A percentile compares a stretch with the other conserved stretches of the same genome.
These are phyloP conservation scores for Enteromius unitaeniatus DNA, from an alignment of 2,797 vertebrate species.

Conservation along the genomic window DNA sequence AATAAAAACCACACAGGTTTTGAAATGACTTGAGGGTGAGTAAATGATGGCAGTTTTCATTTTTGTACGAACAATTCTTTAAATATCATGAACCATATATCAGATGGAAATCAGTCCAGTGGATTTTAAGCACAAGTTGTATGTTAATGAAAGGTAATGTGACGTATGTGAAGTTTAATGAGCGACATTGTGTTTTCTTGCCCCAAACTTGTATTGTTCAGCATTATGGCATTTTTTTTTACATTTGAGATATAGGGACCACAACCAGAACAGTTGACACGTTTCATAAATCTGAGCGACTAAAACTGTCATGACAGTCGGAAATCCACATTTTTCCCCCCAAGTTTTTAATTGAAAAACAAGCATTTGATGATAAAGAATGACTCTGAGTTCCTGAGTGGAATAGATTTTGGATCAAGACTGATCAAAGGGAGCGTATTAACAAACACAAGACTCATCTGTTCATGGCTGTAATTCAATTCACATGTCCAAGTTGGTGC, in stretches of 20 bases:
- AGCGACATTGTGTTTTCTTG: conserved; percentile 38
- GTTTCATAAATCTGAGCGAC: conserved; percentile 22
- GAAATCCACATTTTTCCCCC: not conserved
- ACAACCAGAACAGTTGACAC: conserved; percentile 7
- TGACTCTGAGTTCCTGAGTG: conserved; percentile 40
- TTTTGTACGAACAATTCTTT: not conserved
- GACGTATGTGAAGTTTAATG: conserved; percentile 41
- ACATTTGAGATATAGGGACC: conserved; percentile 11
- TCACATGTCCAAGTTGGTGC: conserved; percentile 24
- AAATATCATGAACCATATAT: not conserved
- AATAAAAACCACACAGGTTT: not conserved
- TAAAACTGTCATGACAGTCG: not conserved
- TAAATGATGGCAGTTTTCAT: conserved; percentile 9
- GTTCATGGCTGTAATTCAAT: conserved; percentile 50
- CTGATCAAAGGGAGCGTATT: conserved; percentile 34
- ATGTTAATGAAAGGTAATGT: conserved; percentile 44
- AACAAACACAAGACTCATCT: conserved; percentile 40
- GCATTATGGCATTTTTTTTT: conserved; percentile 12
- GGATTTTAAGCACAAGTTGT: conserved; percentile 60
- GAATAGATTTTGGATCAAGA: conserved; percentile 40
- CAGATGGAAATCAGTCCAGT: conserved; percentile 21
- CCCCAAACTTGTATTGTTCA: conserved; percentile 37
- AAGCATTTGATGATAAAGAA: conserved; percentile 28
- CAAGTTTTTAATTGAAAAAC: not conserved
- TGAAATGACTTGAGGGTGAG: not conserved